Evolutionary conservation across 2,797 vertebrate species (phyloP), one percentile per base, ranked within the genome.

Genomic region (Loriculus beryllinus): DNA sequence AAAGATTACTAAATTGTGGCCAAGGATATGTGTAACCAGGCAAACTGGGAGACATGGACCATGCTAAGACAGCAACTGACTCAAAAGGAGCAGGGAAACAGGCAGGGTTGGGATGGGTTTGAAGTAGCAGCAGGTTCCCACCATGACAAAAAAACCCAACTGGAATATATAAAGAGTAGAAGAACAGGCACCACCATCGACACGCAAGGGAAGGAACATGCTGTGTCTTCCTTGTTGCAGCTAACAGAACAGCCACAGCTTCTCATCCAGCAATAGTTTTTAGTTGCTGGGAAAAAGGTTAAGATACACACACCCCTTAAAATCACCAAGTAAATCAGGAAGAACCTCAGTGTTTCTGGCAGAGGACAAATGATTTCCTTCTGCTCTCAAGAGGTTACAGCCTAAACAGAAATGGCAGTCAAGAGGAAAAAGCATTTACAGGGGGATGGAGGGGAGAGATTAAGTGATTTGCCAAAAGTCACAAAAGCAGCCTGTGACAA

Each of bases 91-190:
- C 9, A 78, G 47, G 26, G 63, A 62, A 85, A 89, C 29, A 49
- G 59, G 42, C 18, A 29, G 11, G 13, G 37, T 52, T 77, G 42
- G 49, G 20, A 43, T 68, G 37, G 18, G 33, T 87, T 78, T 75
- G 33, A 62, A 37, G 31, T 28, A 67, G 21, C 47, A 86, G 39
- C 0, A 0, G 2, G 37, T 70, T 92, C 48, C 76, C 56, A 42
- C 39, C 9, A 13, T 6, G 37, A 65, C 45, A 64, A 7, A 72
- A 56, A 49, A 23, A 1, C 0, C 0, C 0, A 1, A 79, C 59
- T 48, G 59, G 43, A 75, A 72, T 9, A 40, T 15, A 16, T 4
- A 49, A 48, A 29, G 37, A 31, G 42, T 29, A 75, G 59, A 72
- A 56, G 33, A 82, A 78, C 5, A 59, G 91, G 29, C 11, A 22